A percentile compares a stretch with the other conserved stretches of the same genome.
Evolutionary conservation across 2,797 vertebrate species (phyloP).

Genomic region (Rhinichthys osculus): DNA sequence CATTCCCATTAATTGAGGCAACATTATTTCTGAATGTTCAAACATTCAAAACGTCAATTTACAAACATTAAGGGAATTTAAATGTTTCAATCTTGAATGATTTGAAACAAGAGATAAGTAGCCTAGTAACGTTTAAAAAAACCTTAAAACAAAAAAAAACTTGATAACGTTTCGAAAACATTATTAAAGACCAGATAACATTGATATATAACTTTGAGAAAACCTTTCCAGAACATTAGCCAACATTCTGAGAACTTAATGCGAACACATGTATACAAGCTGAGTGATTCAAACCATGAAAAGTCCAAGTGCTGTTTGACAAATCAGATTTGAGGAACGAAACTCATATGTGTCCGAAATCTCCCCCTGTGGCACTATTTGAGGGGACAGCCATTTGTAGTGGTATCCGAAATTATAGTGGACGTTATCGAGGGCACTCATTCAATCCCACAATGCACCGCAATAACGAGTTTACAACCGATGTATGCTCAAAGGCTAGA

Average conservation of each 20-base stretch:
- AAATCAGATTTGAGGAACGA: neutral
- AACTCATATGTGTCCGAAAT: too few relatives aligned
- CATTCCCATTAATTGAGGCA: neutral
- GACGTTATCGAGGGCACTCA: too few relatives aligned
- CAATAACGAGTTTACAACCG: too few relatives aligned
- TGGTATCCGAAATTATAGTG: too few relatives aligned
- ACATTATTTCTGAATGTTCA: neutral
- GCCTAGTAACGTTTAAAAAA: too few relatives aligned
- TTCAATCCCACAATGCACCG: too few relatives aligned
- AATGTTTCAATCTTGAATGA: neutral
- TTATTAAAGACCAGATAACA: neutral
- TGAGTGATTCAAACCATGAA: neutral
- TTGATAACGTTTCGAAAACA: too few relatives aligned
- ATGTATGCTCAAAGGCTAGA: too few relatives aligned
- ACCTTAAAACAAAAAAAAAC: too few relatives aligned
- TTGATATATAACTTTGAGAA: neutral
- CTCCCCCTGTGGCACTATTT: too few relatives aligned
- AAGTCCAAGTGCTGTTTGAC: neutral
- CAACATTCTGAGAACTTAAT: neutral
- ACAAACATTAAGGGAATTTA: neutral
- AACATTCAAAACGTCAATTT: neutral
- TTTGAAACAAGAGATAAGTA: neutral
- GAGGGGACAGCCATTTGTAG: too few relatives aligned
- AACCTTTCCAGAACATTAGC: neutral
- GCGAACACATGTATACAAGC: neutral